phyloP scores from a whole-genome alignment of 2,888 invertebrate genomes.

The Toxonevra muliebris region DNA sequence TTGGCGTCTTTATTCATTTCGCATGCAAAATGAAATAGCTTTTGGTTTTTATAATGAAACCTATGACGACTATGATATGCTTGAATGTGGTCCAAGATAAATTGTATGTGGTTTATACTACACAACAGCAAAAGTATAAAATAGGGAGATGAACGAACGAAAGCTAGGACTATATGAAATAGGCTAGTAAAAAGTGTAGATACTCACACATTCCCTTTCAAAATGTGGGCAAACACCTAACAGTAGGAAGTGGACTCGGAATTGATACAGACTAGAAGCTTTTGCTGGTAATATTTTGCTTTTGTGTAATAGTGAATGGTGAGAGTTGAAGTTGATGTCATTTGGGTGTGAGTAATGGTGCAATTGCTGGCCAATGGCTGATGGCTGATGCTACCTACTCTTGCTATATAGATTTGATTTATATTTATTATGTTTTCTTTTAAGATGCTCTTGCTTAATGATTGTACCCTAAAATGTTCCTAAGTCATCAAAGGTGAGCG shows the following conservation, averaged over 20 bases:
- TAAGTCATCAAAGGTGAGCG: no score
- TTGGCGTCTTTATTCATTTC: slow-evolving; percentile 17
- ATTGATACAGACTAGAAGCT: no score
- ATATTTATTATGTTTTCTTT: background rate
- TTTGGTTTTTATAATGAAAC: slow-evolving; percentile 42
- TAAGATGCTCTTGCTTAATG: background rate
- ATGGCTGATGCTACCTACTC: background rate
- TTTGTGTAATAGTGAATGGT: no score
- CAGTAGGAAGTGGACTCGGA: no score
- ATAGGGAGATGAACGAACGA: background rate
- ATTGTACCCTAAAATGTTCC: no score
- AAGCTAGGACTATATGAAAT: no score
- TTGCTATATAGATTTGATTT: background rate
- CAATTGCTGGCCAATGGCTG: no score
- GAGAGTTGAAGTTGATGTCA: background rate
- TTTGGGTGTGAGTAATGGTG: background rate
- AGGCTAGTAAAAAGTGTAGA: no score
- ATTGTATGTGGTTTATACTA: slow-evolving; percentile 31
- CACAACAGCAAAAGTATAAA: background rate
- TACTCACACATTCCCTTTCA: no score
- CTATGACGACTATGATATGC: slow-evolving; percentile 54
- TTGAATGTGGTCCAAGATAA: slow-evolving; percentile 44
- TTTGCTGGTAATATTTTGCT: no score
- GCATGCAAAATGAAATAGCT: slow-evolving; percentile 13
- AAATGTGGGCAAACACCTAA: no score